Evolutionary conservation across 2,888 invertebrate genomes (phyloP), one percentile per base, ranked within the genome.

Genomic region (Celastrina argiolus): DNA sequence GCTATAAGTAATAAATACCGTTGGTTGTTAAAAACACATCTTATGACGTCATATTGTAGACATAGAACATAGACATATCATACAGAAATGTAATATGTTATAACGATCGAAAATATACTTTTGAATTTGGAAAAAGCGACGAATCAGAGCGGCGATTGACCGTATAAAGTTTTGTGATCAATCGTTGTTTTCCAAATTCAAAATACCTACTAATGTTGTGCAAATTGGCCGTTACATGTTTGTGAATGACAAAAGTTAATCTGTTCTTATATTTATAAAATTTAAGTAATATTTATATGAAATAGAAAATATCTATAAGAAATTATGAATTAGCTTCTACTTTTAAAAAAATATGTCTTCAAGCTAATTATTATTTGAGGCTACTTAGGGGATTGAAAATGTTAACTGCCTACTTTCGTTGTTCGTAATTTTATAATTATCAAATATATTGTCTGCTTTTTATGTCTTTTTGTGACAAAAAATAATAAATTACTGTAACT

Each of bases 51-150:
- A 78, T 75, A 65, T 78, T 81, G 82, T 81, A 82, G 84, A 82
- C 83, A 76, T 88, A 88, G 86, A 88, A 89, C 87, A 89, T 85
- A 78, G 85, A 90, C 90, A 90, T 90, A 90, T 89, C 90, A 90
- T 81, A 82, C 76, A 73, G 26, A 76, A 56, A 82, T 78, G 77
- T 82, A 78, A 51, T 74, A 78, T 77, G 76, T 78, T 80, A 68
- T 67, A 67, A 65, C 64, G 59, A 69, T 67, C 69, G 67, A 67
- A 68, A 69, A 65, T 61, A 68, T 65, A 39, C 56, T 41, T 26
- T 42, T 42, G 31, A 58, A 41, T 65, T 56, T 65, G 36, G 36
- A 18, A 39, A 18, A 26, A 26, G 22, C 14, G 12, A 61, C 61
- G 36, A 61, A 61, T 61, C 39, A 39, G n/a, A 22, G 36, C 16